Evolutionary conservation across 1,140 invertebrate genomes (phyloP).

Genomic region (Gryllus bimaculatus): DNA sequence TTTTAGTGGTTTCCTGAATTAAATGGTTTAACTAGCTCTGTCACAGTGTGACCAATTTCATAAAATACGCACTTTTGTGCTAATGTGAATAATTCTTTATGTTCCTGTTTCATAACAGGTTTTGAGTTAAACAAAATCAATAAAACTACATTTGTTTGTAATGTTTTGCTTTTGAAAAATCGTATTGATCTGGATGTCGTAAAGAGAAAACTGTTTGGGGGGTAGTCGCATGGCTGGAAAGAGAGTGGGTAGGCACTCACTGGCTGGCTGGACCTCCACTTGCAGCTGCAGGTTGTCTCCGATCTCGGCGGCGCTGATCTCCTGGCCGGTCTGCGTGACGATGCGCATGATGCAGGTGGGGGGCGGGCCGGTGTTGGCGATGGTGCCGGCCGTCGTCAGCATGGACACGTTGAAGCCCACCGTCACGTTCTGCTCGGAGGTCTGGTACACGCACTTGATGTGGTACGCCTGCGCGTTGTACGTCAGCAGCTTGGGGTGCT

Average conservation of each 20-base stretch:
- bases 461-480: slow-evolving; percentile 90
- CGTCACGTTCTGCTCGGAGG: slow-evolving; percentile 86
- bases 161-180: no score
- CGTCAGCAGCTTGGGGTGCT: slow-evolving; percentile 90
- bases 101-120: no score
- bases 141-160: no score
- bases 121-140: no score
- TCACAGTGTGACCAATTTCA: no score
- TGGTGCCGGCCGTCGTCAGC: slow-evolving; percentile 88
- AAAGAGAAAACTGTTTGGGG: no score
- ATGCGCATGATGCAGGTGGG: slow-evolving; percentile 89
- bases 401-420: slow-evolving; percentile 90
- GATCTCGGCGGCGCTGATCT: slow-evolving; percentile 84
- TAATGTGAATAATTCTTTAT: no score
- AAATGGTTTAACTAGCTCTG: no score
- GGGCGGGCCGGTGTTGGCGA: slow-evolving; percentile 88
- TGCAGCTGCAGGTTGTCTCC: slow-evolving; percentile 83
- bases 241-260: slow-evolving; percentile 41
- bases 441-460: slow-evolving; percentile 89
- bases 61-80: no score
- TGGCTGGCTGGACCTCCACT: slow-evolving; percentile 85
- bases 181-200: no score
- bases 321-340: slow-evolving; percentile 73
- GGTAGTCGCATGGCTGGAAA: no score
- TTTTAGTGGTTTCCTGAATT: no score